These are phyloP conservation scores for Magallana nippona DNA, from an alignment of 2,888 invertebrate species.

Conservation along the genomic window DNA sequence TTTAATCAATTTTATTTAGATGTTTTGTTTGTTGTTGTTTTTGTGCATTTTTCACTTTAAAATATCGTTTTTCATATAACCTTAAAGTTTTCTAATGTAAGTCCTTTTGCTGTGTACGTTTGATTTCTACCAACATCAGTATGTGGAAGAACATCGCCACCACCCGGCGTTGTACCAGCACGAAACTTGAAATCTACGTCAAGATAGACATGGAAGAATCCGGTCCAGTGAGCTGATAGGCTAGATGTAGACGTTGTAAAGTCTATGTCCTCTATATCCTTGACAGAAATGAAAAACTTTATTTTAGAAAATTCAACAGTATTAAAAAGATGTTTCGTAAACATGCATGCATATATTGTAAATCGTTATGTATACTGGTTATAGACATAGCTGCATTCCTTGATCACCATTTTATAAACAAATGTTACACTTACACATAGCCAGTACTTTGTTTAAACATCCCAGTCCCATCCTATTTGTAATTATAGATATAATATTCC, in stretches of 20 bases:
- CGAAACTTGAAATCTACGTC: slow-evolving; percentile 56
- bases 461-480: neutral
- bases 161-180: slow-evolving; percentile 52
- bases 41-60: too few species aligned
- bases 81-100: slow-evolving; percentile 48
- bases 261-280: slow-evolving; percentile 59
- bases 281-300: slow-evolving; percentile 4
- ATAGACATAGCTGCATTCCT: neutral
- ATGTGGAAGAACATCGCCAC: slow-evolving; percentile 48
- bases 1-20: too few species aligned
- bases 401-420: neutral
- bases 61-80: slow-evolving; percentile 42
- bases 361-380: too few species aligned
- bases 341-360: too few species aligned
- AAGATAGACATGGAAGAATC: slow-evolving; percentile 59
- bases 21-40: too few species aligned
- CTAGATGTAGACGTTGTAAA: slow-evolving; percentile 49
- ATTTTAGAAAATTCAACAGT: neutral
- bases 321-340: too few species aligned
- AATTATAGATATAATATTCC: neutral
- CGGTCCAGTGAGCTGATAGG: slow-evolving; percentile 59
- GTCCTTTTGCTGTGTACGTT: slow-evolving; percentile 48
- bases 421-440: too few species aligned
- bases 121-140: slow-evolving; percentile 35
- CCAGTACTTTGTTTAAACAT: neutral